These are phyloP conservation scores for Ceyx melanurus DNA, from an alignment of 2,113 vertebrate genomes.

Conservation along the genomic window DNA sequence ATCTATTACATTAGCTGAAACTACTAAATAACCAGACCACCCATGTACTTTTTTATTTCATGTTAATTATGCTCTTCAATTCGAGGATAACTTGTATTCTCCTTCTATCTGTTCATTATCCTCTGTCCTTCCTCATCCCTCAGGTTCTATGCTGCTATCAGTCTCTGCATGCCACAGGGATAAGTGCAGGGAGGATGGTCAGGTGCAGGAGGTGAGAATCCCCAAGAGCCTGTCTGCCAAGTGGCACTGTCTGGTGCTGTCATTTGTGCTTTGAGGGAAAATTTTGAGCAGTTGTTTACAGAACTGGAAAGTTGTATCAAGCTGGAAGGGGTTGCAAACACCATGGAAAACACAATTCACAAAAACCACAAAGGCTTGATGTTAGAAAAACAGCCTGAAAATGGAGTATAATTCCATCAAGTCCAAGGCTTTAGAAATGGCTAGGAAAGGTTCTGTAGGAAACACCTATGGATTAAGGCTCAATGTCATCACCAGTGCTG, in stretches of 20 bases:
- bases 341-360: not conserved
- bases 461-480: not conserved
- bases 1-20: not conserved
- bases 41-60: not conserved
- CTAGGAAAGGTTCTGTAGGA: not conserved
- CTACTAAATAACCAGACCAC: not conserved
- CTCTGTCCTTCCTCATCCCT: not conserved
- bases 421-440: not conserved
- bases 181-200: not conserved
- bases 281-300: not conserved
- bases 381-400: not conserved
- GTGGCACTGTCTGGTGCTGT: not conserved
- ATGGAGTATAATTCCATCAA: not conserved
- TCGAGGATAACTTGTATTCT: not conserved
- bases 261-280: not conserved
- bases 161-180: rapidly evolving
- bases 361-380: not conserved
- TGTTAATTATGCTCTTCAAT: not conserved
- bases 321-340: not conserved
- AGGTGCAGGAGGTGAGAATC: not conserved
- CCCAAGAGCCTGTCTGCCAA: not conserved
- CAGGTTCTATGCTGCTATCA: not conserved
- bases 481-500: not conserved
- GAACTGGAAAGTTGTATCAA: not conserved
- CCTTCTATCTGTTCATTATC: not conserved